Evolutionary conservation across 2,113 vertebrate species (phyloP).

Genomic region (Melospiza melodia): DNA sequence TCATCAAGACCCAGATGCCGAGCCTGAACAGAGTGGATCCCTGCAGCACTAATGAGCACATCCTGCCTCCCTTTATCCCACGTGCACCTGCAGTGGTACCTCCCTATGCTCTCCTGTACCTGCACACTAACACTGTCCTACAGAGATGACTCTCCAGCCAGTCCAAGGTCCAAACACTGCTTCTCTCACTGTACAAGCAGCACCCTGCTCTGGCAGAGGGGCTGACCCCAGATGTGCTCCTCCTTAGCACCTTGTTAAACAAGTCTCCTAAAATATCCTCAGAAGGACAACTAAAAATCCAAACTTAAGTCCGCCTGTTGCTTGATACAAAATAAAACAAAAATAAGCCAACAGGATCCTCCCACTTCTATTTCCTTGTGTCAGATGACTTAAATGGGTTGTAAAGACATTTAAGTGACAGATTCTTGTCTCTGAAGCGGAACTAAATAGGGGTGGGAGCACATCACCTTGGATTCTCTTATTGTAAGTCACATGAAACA

Average conservation of each 20-base stretch:
- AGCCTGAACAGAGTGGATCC: not conserved
- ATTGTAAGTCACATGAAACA: conserved; percentile 48
- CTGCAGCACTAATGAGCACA: not conserved
- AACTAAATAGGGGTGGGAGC: conserved; percentile 37
- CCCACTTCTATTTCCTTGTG: not conserved
- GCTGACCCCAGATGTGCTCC: not conserved
- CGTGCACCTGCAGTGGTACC: not conserved
- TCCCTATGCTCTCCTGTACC: not conserved
- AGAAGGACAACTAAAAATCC: not conserved
- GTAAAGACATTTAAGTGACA: conserved; percentile 8
- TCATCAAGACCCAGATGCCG: not conserved
- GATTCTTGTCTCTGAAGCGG: not conserved
- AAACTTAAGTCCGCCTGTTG: not conserved
- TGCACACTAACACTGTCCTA: not conserved
- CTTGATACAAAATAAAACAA: not conserved
- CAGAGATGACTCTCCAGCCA: not conserved
- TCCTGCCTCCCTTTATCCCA: not conserved
- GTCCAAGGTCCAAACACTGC: not conserved
- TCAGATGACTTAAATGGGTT: conserved; percentile 4
- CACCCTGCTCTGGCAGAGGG: not conserved
- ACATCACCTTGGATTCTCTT: conserved; percentile 9
- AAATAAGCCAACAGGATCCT: not conserved
- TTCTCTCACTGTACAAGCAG: not conserved
- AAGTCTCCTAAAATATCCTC: not conserved
- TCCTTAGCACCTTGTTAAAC: not conserved